Evolutionary conservation across 2,888 invertebrate genomes (phyloP), one percentile per base, ranked within the genome.

Genomic region (Clitarchus hookeri): DNA sequence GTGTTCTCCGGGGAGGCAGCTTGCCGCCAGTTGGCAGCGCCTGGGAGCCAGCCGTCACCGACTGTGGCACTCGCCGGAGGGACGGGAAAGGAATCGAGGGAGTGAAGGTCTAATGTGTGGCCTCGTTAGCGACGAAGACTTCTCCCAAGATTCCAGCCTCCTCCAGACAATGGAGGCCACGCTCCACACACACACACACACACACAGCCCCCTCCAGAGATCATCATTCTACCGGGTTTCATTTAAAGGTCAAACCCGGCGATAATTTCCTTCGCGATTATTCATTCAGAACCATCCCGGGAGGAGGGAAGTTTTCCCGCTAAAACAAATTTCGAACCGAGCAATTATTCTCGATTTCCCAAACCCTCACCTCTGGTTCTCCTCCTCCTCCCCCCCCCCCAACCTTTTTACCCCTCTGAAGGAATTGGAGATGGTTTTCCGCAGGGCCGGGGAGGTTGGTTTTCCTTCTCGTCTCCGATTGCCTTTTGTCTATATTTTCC

Each of bases 401-500:
- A 11, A 26, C 8, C 53, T n/a, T n/a, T n/a, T n/a, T n/a, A n/a
- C 65, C 65, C 65, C 19, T 6, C 65, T 19, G n/a, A 23, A 65
- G 65, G 65, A 65, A 65, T 65, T n/a, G 65, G 19, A 65, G 65
- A 65, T n/a, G 65, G 65, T 65, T 65, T n/a, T 23, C 23, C 23
- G 2, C n/a, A 23, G 65, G 65, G n/a, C 1, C 19, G 65, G 65
- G 23, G 65, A 23, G 65, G 19, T 9, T n/a, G 23, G 82, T 23
- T 82, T 82, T 44, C 44, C 82, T 85, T 53, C 85, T 85, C 89
- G 90, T 85, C 83, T 85, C 90, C 91, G 91, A 91, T 91, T 90
- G 90, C 89, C 90, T 90, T 91, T 91, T 91, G 90, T 91, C 86
- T 90, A 27, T 82, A 82, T 82, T 82, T 82, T 82, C 82, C 65